Evolutionary conservation across 2,797 vertebrate species (phyloP).

Genomic region (Poeciliopsis turneri): DNA sequence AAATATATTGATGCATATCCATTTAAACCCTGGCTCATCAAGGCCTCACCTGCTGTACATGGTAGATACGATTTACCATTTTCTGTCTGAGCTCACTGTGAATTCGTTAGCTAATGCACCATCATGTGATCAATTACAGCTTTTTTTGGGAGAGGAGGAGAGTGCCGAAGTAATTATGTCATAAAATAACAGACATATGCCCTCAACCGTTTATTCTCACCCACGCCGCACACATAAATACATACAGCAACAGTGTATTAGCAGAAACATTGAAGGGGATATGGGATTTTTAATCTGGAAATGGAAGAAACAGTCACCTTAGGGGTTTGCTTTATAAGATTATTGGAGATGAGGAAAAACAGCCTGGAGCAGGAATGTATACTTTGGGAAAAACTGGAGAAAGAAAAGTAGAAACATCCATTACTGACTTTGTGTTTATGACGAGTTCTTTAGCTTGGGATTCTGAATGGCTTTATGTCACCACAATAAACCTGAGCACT

Average conservation of each 20-base stretch:
- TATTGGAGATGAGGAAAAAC: background rate
- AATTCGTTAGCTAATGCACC: background rate
- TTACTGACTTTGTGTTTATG: background rate
- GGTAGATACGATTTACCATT: background rate
- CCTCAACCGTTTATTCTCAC: constrained; percentile 1
- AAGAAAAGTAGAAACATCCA: background rate
- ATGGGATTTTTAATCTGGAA: background rate
- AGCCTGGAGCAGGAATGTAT: background rate
- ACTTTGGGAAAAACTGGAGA: background rate
- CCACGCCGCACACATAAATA: background rate
- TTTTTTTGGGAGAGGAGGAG: background rate
- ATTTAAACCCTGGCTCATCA: background rate
- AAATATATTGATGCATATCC: constrained; percentile 10
- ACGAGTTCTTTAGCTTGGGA: background rate
- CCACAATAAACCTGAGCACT: background rate
- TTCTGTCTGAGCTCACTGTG: background rate
- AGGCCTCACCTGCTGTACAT: constrained; percentile 7
- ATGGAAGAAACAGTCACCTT: background rate
- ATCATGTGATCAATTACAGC: constrained; percentile 8
- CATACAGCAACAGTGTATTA: background rate
- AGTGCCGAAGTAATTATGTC: constrained; percentile 10
- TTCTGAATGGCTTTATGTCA: background rate
- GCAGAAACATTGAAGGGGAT: background rate
- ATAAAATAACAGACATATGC: background rate
- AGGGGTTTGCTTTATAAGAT: background rate